Base-by-base conservation (phyloP, 2,888 invertebrate species). In the Drosophila meridionalis region DNA sequence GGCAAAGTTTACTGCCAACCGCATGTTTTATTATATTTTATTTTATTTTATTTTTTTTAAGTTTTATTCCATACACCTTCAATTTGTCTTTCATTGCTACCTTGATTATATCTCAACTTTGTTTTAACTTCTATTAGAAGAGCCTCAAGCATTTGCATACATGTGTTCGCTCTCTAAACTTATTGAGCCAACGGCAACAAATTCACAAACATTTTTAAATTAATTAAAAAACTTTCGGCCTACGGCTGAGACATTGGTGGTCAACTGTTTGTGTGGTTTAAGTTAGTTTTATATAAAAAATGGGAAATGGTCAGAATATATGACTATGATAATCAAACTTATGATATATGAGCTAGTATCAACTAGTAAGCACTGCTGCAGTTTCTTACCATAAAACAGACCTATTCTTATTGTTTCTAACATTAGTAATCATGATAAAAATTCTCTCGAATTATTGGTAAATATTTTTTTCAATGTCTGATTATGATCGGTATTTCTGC, bases 141-240 rank as follows among this genome's bases (percentile, higher is more conserved):
- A 7, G 50, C 50, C 9, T n/a, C 50, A 8, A 32, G 50, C 50
- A 50, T 32, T n/a, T 50, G 50, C n/a, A 32, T 48, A 48, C 48
- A 48, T 50, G n/a, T 50, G 32, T n/a, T 32, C 14, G 14, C 50
- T n/a, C 48, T n/a, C 32, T n/a, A 5, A 50, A n/a, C 32, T n/a
- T 32, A 32, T n/a, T n/a, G 9, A 32, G 30, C 48, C 48, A 32
- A 32, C 30, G 30, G 48, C 32, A 30, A 30, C n/a, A 50, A 30
- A n/a, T 9, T 50, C 30, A 8, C 0, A n/a, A 30, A 2, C 30
- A n/a, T 30, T 50, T 50, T 32, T 9, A n/a, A 50, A 50, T 32
- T 50, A 50, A 50, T 50, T 50, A 32, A 32, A 50, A 50, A 50
- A 32, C 50, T 50, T 50, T 32, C 32, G 2, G 50, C 32, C 32